Evolutionary conservation across 2,113 vertebrate species (phyloP).

Genomic region (Limnothrissa miodon): DNA sequence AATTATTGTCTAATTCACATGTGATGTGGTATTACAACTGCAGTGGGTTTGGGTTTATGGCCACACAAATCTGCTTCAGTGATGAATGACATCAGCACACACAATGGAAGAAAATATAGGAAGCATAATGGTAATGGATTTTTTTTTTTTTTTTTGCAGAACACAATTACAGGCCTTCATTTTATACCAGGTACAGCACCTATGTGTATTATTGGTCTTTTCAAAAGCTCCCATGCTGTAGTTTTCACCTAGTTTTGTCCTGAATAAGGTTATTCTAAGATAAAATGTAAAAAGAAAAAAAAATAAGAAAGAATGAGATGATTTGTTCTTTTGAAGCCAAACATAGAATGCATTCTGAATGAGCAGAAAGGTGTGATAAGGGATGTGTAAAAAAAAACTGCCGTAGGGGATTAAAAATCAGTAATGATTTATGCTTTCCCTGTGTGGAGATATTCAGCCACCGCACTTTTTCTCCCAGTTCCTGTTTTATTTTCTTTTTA

Average conservation of each 20-base stretch:
- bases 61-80: background rate
- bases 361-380: background rate
- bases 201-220: background rate
- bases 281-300: background rate
- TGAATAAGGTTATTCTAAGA: background rate
- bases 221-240: background rate
- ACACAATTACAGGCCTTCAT: background rate
- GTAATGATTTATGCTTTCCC: background rate
- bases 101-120: background rate
- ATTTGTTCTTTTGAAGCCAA: background rate
- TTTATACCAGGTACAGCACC: background rate
- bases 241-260: background rate
- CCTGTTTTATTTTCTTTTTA: background rate
- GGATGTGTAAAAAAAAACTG: background rate
- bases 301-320: background rate
- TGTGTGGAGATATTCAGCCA: background rate
- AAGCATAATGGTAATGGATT: background rate
- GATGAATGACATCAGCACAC: slow-evolving; percentile 4
- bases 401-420: background rate
- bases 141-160: background rate
- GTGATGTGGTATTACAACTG: background rate
- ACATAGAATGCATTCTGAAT: background rate
- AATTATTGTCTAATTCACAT: background rate
- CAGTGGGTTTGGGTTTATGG: background rate
- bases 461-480: background rate